Evolutionary conservation across 2,888 invertebrate genomes (phyloP).

Genomic region (Hanleya hanleyi): DNA sequence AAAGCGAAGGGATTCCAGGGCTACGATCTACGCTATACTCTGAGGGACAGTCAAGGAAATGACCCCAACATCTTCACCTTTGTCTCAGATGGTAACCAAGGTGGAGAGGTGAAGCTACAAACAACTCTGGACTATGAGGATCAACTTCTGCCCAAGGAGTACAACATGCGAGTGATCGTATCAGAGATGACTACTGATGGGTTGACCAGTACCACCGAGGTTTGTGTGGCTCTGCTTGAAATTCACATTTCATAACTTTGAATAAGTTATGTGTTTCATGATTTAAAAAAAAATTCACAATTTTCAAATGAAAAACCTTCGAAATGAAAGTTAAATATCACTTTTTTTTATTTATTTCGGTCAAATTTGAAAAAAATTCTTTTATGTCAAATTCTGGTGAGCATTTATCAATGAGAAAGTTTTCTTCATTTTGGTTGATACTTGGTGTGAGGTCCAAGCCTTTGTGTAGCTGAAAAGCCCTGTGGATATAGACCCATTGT

Average conservation of each 20-base stretch:
- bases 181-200: constrained; percentile 97
- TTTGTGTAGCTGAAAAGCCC: too few species aligned
- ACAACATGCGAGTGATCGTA: constrained; percentile 91
- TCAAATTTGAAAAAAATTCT: too few species aligned
- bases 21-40: constrained; percentile 94
- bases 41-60: constrained; percentile 85
- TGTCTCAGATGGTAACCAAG: constrained; percentile 75
- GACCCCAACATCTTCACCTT: constrained; percentile 80
- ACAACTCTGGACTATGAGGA: constrained; percentile 98
- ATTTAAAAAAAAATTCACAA: too few species aligned
- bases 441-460: too few species aligned
- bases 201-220: constrained; percentile 97
- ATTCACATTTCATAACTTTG: constrained; percentile 81
- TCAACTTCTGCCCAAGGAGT: constrained; percentile 77
- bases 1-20: constrained; percentile 98
- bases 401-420: too few species aligned
- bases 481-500: too few species aligned
- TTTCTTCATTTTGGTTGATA: too few species aligned
- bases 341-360: too few species aligned
- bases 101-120: constrained; percentile 89
- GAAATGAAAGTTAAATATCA: too few species aligned
- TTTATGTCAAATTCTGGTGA: too few species aligned
- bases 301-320: too few species aligned
- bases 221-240: constrained; percentile 80
- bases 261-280: too few species aligned